Percentiles rank a stretch among this genome's conserved stretches.
These are phyloP conservation scores for Labia minor DNA, from an alignment of 2,888 invertebrate genomes.

Conservation along the genomic window DNA sequence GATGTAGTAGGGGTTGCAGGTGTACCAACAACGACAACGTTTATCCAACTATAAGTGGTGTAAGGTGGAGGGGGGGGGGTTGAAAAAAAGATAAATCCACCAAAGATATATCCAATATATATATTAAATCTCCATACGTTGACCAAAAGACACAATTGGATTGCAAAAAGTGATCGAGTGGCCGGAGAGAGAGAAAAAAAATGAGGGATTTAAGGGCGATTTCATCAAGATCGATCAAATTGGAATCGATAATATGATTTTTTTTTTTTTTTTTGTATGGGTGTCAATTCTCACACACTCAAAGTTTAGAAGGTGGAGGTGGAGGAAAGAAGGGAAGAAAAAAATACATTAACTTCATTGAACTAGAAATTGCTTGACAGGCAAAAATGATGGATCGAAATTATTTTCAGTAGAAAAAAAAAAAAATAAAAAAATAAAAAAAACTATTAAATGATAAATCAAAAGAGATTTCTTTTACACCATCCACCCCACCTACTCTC, in stretches of 20 bases:
- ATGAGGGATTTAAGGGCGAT: not conserved
- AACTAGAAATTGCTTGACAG: conserved; percentile 13
- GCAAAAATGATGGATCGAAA: not conserved
- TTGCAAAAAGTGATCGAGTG: not conserved
- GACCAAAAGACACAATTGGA: not conserved
- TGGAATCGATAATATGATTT: not conserved
- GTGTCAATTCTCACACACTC: too few relatives aligned
- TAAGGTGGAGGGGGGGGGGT: too few relatives aligned
- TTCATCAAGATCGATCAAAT: conserved; percentile 1
- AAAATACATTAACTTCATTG: conserved; percentile 6
- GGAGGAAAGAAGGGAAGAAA: not conserved
- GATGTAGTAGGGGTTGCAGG: too few relatives aligned
- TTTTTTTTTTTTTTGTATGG: not conserved
- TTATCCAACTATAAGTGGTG: too few relatives aligned
- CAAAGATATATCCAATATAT: not conserved
- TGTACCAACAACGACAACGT: too few relatives aligned
- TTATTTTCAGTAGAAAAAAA: not conserved
- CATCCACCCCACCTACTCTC: too few relatives aligned
- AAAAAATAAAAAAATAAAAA: too few relatives aligned
- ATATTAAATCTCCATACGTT: conserved; percentile 2
- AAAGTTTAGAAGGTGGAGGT: not conserved
- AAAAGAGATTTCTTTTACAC: too few relatives aligned
- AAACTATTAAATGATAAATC: not conserved
- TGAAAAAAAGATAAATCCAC: too few relatives aligned
- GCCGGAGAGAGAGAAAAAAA: not conserved